Evolutionary conservation across 2,888 invertebrate species (phyloP).

Genomic region (Synanthedon myopaeformis): DNA sequence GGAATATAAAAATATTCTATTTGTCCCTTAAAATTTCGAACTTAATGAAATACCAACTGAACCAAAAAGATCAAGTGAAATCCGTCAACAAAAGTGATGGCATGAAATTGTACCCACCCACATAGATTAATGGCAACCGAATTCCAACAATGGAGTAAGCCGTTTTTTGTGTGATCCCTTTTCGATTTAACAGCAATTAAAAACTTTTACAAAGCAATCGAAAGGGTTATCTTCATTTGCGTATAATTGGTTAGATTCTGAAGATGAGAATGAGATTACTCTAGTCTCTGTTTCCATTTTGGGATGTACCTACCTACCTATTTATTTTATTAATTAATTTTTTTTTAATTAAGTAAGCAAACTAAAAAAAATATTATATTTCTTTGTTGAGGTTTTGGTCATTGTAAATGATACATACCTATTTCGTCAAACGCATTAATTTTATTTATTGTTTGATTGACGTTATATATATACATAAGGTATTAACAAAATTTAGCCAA

Average conservation of each 20-base stretch:
- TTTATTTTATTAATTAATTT: too few relatives aligned
- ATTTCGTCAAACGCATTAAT: too few relatives aligned
- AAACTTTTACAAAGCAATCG: constrained; percentile 49
- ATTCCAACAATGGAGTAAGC: constrained; percentile 34
- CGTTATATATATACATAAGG: too few relatives aligned
- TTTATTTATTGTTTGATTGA: too few relatives aligned
- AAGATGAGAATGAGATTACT: constrained; percentile 14
- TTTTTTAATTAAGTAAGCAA: too few relatives aligned
- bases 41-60: background rate
- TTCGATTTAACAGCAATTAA: constrained; percentile 67
- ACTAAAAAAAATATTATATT: too few relatives aligned
- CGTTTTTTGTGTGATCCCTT: constrained; percentile 46
- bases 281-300: background rate
- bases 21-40: too few relatives aligned
- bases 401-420: too few relatives aligned
- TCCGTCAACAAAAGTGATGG: constrained; percentile 1
- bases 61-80: background rate
- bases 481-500: too few relatives aligned
- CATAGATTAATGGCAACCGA: constrained; percentile 52
- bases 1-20: background rate
- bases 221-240: constrained; percentile 60
- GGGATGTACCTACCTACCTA: background rate
- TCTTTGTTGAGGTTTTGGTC: too few relatives aligned
- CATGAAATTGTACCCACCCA: constrained; percentile 33
- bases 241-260: constrained; percentile 46